Percentiles rank a stretch among this genome's conserved stretches.
These are phyloP conservation scores for Panorpa germanica DNA, from an alignment of 2,888 invertebrate genomes.

Conservation along the genomic window DNA sequence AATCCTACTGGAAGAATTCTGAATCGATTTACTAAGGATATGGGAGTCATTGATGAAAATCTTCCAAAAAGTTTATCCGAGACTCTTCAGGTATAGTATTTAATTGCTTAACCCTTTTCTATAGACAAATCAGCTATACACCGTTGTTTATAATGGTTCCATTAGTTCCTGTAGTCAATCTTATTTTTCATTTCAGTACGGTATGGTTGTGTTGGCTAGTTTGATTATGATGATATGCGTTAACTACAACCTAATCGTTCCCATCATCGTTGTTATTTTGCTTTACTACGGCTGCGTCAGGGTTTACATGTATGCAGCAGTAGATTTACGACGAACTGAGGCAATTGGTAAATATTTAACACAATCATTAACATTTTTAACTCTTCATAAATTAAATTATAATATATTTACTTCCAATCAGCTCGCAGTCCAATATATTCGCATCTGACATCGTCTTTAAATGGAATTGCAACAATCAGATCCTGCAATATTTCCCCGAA, in stretches of 20 bases:
- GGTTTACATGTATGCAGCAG: constrained; percentile 30
- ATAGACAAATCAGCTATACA: too few species aligned
- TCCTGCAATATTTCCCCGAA: too few species aligned
- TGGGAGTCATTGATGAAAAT: constrained; percentile 35
- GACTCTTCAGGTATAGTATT: too few species aligned
- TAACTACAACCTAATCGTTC: constrained; percentile 38
- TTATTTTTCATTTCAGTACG: constrained; percentile 18
- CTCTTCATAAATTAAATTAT: constrained; percentile 3
- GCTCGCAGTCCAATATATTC: too few species aligned
- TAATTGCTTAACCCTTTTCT: too few species aligned
- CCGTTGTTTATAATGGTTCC: too few species aligned
- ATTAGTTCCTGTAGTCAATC: too few species aligned
- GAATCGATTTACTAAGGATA: constrained; percentile 53
- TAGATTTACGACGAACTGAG: constrained; percentile 29
- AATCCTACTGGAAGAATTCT: constrained; percentile 51
- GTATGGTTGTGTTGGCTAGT: constrained; percentile 26
- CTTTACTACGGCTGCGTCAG: constrained; percentile 37
- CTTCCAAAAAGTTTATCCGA: constrained; percentile 28
- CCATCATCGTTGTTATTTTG: constrained; percentile 34
- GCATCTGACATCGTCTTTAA: too few species aligned
- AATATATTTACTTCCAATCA: too few species aligned
- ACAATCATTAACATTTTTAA: constrained; percentile 1
- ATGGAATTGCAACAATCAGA: too few species aligned
- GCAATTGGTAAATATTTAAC: constrained; percentile 20
- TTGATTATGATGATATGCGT: constrained; percentile 42